Base-by-base conservation (phyloP, 2,797 vertebrate species). In the Spizella passerina region DNA sequence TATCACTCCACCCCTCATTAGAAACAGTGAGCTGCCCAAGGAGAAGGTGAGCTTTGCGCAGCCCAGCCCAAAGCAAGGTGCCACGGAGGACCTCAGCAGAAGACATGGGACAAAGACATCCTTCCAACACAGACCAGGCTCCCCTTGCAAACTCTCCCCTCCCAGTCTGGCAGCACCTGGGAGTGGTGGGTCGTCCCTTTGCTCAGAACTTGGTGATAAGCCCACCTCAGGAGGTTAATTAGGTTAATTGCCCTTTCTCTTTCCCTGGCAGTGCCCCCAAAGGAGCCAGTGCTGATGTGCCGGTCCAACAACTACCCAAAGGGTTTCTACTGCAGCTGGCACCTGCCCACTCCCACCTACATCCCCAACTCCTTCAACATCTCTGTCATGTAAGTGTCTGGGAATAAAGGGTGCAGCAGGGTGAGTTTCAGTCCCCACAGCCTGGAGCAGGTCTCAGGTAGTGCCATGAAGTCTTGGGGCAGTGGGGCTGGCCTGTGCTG, bases 311-410 rank as follows among this genome's bases (percentile, higher is more conserved):
- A 99, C 60, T 99, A 99, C 90, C 99, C 99, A 1, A 99, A 99
- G 88, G 99, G 99, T 82, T 99, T 99, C 98, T 99, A 99, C 98
- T 99, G 99, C 98, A 99, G 98, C 96, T 99, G 99, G 99, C 99
- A 99, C 90, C 98, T 99, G 87, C 97, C 97, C 38, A 97, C 98
- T 81, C 98, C 98, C 4, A 99, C 99, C 10, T 99, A 98, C 98
- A 98, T 99, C 97, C 99, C 99, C 88, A 99, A 99, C 7, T 97
- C 94, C 68, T 99, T 99, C 95, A 99, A 99, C 88, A 99, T 99
- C 95, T 98, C 99, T 1, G 99, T 99, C 73, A 98, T 98, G 99
- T 99, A 98, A 99, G 99, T 97, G 57, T 50, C 36, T 5, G 14
- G 69, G 20, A 44, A 34, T 34, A 18, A 27, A 43, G 20, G 7